Percentiles rank a stretch among this genome's conserved stretches.
phyloP scores from a whole-genome alignment of 2,888 invertebrate species.

The Cheilosia pagana region DNA sequence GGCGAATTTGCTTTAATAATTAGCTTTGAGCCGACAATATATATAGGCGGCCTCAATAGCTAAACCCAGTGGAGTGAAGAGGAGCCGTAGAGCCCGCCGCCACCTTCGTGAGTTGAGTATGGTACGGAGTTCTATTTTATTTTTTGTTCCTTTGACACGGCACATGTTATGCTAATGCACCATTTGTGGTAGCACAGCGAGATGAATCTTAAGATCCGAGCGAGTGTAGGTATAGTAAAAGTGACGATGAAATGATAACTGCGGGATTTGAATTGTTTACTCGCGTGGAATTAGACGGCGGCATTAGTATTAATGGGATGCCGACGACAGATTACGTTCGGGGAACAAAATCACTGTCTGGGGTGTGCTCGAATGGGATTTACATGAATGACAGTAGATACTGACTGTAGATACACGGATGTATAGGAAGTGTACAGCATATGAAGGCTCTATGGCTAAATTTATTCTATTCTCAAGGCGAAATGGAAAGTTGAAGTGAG shows the following conservation, averaged over 20 bases:
- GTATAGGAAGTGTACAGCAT: neutral
- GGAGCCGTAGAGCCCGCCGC: slow-evolving; percentile 34
- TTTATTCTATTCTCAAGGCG: too few relatives aligned
- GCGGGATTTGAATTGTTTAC: slow-evolving; percentile 72
- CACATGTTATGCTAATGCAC: slow-evolving; percentile 67
- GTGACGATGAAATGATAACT: slow-evolving; percentile 74
- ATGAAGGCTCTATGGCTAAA: neutral
- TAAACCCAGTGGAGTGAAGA: slow-evolving; percentile 30
- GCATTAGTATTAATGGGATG: slow-evolving; percentile 72
- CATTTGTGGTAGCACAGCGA: slow-evolving; percentile 34
- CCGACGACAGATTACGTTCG: slow-evolving; percentile 64
- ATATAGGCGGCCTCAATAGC: slow-evolving; percentile 52
- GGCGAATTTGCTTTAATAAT: slow-evolving; percentile 68
- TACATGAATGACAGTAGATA: slow-evolving; percentile 16
- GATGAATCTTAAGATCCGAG: slow-evolving; percentile 50
- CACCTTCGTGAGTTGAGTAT: slow-evolving; percentile 5
- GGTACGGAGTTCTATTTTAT: slow-evolving; percentile 20
- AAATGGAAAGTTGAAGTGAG: too few relatives aligned
- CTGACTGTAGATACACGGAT: neutral
- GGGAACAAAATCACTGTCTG: slow-evolving; percentile 65
- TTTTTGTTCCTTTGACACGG: slow-evolving; percentile 41
- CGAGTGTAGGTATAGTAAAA: slow-evolving; percentile 50
- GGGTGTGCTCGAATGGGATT: slow-evolving; percentile 59
- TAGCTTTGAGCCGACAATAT: slow-evolving; percentile 55
- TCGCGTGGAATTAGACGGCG: slow-evolving; percentile 64